Evolutionary conservation across 2,797 vertebrate genomes (phyloP), one percentile per base, ranked within the genome.

Genomic region (Argyrosomus regius): DNA sequence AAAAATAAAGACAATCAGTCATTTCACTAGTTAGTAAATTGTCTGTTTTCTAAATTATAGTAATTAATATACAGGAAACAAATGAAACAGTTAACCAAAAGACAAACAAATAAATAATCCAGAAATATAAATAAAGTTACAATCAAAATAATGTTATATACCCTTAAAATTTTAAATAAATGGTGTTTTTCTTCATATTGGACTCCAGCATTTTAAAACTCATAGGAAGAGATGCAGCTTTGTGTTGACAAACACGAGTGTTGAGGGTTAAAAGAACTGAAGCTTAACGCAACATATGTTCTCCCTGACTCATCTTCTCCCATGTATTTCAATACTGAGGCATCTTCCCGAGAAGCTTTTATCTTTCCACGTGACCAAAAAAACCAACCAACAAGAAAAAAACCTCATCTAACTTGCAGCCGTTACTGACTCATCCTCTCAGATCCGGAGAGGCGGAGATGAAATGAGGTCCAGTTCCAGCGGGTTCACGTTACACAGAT

Each of bases 401-500:
- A 12, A 45, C 4, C 43, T 52, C 11, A 20, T 28, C 52, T 22
- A 61, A 48, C 31, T 62, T 39, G 11, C 26, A 63, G 61, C 52
- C 46, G 24, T 20, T 31, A 45, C 24, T 35, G 48, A 78, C 63
- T 77, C 31, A 45, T 75, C 64, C 22, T 12, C 22, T 62, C 56
- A 78, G 60, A n/a, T n/a, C 39, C 61, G 2, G 26, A 7, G 16
- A 8, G 46, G 48, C 41, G 61, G 50, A 52, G 16, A 14, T 81
- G 72, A 81, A 81, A 87, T 12, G 0, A 54, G 76, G 88, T 48
- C 61, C 50, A 39, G 35, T 39, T 10, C 35, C 20, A 22, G 41
- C 62, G 70, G 75, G 59, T 75, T 90, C 78, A 5, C 53, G 13
- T 92, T 84, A 68, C 77, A 24, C 5, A 65, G 52, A 35, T 7